Evolutionary conservation across 1,140 invertebrate genomes (phyloP), one percentile per base, ranked within the genome.

Genomic region (Solenopsis fugax): DNA sequence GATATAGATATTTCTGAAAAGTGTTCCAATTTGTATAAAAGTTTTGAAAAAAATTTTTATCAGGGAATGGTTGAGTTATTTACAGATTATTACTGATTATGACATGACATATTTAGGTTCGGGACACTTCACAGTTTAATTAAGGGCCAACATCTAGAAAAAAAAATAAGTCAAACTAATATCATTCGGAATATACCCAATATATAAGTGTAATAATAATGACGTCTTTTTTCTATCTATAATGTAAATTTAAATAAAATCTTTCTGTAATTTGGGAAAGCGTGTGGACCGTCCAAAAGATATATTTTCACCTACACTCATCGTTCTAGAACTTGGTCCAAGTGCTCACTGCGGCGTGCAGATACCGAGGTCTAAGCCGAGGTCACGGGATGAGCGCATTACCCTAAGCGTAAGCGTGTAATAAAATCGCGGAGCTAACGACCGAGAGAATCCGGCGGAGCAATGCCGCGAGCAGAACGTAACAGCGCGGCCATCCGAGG

Each of bases 371-470:
- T 90, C 89, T 90, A 90, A 90, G 86, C 77, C 64, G 89, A 82
- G 89, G 89, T 90, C 89, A 90, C 89, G 58, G 64, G 82, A 90
- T 90, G 88, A 90, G 76, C 89, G 89, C 87, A 90, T 90, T 90
- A 90, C 86, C 89, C 87, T 90, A 88, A 90, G 89, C 86, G 76
- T 88, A 90, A 90, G 89, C 89, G 81, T 60, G 76, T 76, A 90
- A 90, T 90, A 90, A 90, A 90, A 85, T 90, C 89, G 48, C 65
- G 21, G 24, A 90, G 65, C 89, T 90, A 90, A 90, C 89, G 89
- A 77, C 62, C 82, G 65, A 84, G 81, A 69, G 89, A 90, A 90
- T 82, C 86, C 58, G 76, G 76, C 16, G 41, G 77, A 64, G 86
- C 84, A 76, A 69, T 50, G 80, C 41, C 16, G 52, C 67, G 86